Percentiles rank a stretch among this genome's conserved stretches.
Evolutionary conservation across 2,797 vertebrate genomes (phyloP).

Genomic region (Tiaroga cobitis): DNA sequence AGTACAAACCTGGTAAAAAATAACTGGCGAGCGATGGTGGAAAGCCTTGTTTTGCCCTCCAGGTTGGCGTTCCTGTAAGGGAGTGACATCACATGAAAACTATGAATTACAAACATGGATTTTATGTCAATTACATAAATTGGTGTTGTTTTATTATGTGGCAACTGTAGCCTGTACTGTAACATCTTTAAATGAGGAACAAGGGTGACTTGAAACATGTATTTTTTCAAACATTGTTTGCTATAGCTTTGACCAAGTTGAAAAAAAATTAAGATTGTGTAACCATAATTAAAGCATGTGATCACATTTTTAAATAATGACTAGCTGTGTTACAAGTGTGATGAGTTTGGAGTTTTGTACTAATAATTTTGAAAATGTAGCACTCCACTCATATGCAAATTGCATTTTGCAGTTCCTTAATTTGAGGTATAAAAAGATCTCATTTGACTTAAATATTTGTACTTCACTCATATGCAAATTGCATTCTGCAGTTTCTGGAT

Average conservation of each 20-base stretch:
- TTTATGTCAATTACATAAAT: not conserved
- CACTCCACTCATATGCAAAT: no score
- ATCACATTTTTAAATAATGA: not conserved
- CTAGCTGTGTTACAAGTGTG: not conserved
- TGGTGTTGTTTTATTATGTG: not conserved
- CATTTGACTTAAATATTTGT: no score
- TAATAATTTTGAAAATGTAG: not conserved
- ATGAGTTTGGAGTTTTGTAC: not conserved
- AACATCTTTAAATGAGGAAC: not conserved
- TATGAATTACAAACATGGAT: not conserved
- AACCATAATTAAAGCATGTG: not conserved
- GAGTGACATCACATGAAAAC: not conserved
- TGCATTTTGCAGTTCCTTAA: no score
- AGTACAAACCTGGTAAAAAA: constrained; percentile 1
- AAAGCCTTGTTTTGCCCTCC: not conserved
- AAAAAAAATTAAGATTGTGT: no score
- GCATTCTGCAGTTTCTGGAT: no score
- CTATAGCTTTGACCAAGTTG: not conserved
- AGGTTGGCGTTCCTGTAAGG: not conserved
- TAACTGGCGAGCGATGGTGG: not conserved
- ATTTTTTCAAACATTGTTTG: not conserved
- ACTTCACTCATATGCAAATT: no score
- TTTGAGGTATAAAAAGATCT: no score
- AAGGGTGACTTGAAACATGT: not conserved
- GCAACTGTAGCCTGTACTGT: not conserved